Conservation (phyloP, 1,140 invertebrate species). For the Drosophila subpulchrella region DNA sequence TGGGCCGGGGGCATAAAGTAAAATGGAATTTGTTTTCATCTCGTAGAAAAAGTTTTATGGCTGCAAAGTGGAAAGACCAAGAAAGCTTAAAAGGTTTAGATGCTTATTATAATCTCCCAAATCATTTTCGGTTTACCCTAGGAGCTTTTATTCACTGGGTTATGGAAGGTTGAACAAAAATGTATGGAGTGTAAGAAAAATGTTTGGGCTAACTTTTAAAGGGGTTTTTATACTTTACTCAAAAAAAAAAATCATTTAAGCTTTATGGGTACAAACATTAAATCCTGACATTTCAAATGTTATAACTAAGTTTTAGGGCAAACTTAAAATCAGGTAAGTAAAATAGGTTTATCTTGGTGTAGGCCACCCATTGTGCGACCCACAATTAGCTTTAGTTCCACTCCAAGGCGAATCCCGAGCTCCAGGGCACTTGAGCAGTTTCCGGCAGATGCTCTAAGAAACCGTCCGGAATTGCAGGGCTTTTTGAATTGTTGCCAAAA, state of each 20-base stretch:
- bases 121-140: constrained; percentile 39
- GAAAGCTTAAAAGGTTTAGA: constrained; percentile 46
- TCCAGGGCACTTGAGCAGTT: constrained; percentile 17
- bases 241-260: neutral
- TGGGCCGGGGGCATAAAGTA: constrained; percentile 12
- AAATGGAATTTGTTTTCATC: constrained; percentile 55
- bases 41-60: constrained; percentile 45
- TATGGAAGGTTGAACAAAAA: neutral
- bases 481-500: constrained; percentile 73
- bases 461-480: constrained; percentile 19
- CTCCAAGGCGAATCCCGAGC: neutral
- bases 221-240: neutral
- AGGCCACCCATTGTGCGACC: constrained; percentile 17
- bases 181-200: neutral
- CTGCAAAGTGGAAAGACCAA: constrained; percentile 13
- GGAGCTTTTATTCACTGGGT: constrained; percentile 6
- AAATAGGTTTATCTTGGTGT: no score
- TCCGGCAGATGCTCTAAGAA: constrained; percentile 28
- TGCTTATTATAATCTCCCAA: constrained; percentile 43
- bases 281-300: neutral
- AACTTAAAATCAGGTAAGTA: no score
- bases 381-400: constrained; percentile 39
- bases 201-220: neutral
- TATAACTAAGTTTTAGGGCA: neutral
- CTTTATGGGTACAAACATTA: neutral